Evolutionary conservation across 2,797 vertebrate genomes (phyloP).

Genomic region (Australoheros facetus): DNA sequence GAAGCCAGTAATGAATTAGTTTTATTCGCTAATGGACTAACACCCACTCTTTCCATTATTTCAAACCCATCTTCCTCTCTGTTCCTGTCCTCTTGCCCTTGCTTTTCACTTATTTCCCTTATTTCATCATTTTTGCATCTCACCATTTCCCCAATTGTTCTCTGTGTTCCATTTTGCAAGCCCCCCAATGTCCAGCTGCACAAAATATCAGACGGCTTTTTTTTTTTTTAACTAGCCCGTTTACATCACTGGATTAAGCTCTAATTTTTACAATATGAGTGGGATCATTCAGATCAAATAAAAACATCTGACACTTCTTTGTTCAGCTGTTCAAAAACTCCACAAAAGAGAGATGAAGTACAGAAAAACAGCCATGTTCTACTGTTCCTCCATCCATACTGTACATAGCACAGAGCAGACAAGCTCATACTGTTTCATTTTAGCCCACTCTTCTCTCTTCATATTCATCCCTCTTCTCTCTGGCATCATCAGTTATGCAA

Average conservation of each 20-base stretch:
- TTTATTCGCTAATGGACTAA: slow-evolving; percentile 16
- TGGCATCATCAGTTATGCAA: slow-evolving; percentile 69
- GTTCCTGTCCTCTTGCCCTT: slow-evolving; percentile 41
- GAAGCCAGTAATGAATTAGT: slow-evolving; percentile 33
- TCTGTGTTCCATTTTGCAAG: slow-evolving; percentile 4
- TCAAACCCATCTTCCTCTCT: slow-evolving; percentile 32
- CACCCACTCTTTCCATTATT: slow-evolving; percentile 36
- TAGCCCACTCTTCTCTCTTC: slow-evolving; percentile 58
- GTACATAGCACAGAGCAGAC: slow-evolving; percentile 16
- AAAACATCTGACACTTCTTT: neutral
- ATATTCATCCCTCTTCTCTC: slow-evolving; percentile 42
- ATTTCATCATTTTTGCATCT: slow-evolving; percentile 60
- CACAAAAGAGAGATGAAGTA: neutral
- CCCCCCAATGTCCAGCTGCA: neutral
- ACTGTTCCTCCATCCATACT: slow-evolving; percentile 10
- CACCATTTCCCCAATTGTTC: slow-evolving; percentile 33
- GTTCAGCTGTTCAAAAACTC: neutral
- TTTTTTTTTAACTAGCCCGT: neutral
- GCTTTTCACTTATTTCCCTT: slow-evolving; percentile 35
- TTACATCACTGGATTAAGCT: neutral
- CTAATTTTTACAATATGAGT: neutral
- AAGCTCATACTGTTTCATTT: slow-evolving; percentile 43
- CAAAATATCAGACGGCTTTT: neutral
- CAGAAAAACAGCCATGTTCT: neutral
- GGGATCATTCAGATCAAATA: neutral